A percentile compares a stretch with the other conserved stretches of the same genome.
Evolutionary conservation across 1,140 invertebrate genomes (phyloP).

Genomic region (Pseudomyrmex cubaensis): DNA sequence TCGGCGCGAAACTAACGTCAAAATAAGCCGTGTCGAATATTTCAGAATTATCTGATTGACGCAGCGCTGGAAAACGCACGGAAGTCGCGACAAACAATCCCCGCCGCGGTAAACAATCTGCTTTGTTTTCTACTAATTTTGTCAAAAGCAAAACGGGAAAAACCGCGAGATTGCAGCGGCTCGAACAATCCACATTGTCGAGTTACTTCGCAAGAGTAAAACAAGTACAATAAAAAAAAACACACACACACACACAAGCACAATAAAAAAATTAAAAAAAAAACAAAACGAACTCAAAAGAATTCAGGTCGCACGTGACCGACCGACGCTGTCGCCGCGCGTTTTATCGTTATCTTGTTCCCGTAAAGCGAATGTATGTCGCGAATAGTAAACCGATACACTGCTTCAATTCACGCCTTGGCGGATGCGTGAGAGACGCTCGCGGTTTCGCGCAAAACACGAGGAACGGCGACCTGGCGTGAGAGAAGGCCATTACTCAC

Average conservation of each 20-base stretch:
- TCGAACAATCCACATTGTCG: too few relatives aligned
- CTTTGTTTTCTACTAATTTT: too few relatives aligned
- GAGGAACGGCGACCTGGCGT: constrained; percentile 61
- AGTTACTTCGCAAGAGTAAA: too few relatives aligned
- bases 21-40: constrained; percentile 16
- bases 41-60: background rate
- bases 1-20: background rate
- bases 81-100: background rate
- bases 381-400: constrained; percentile 16
- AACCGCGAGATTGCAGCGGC: too few relatives aligned
- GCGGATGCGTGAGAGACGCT: constrained; percentile 30
- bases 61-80: background rate
- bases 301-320: background rate
- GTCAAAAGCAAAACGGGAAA: too few relatives aligned
- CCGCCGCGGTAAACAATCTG: too few relatives aligned
- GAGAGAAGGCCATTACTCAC: constrained; percentile 67
- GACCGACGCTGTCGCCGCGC: background rate
- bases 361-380: constrained; percentile 6
- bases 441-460: constrained; percentile 32
- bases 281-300: background rate
- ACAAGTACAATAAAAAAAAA: too few relatives aligned
- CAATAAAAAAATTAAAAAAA: background rate
- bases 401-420: constrained; percentile 35
- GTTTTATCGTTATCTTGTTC: constrained; percentile 6
- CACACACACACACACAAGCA: too few relatives aligned